These are phyloP conservation scores for Torymus texanus DNA, from an alignment of 2,888 invertebrate genomes.

Conservation along the genomic window DNA sequence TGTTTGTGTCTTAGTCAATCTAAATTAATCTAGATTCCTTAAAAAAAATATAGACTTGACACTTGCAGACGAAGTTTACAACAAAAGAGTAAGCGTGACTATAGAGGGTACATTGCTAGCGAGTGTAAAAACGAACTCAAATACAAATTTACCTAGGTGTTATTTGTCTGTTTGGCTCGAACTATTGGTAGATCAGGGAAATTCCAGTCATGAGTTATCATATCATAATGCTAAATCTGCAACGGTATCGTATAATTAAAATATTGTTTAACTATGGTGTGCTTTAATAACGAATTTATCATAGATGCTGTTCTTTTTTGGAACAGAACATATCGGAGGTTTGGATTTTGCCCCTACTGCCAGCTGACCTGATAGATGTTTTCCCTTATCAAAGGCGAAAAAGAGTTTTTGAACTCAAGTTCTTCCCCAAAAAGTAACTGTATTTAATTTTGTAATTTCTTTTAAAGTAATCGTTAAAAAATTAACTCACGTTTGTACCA, in stretches of 20 bases:
- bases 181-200: conserved; percentile 65
- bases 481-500: no score
- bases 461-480: no score
- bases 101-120: conserved; percentile 81
- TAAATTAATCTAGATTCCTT: conserved; percentile 4
- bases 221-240: neutral
- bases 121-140: conserved; percentile 69
- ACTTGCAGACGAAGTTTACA: conserved; percentile 67
- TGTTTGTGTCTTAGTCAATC: no score
- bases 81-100: conserved; percentile 76
- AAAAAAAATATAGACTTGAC: conserved; percentile 36
- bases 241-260: conserved; percentile 7
- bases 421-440: conserved; percentile 32
- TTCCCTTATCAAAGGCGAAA: conserved; percentile 77
- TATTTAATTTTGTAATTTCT: neutral
- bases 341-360: conserved; percentile 80
- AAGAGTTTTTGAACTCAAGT: conserved; percentile 73
- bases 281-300: neutral
- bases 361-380: conserved; percentile 78
- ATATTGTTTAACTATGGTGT: no score
- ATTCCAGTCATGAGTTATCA: conserved; percentile 45
- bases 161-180: conserved; percentile 77
- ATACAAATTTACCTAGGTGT: conserved; percentile 76
- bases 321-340: conserved; percentile 77
- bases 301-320: neutral